Conservation (phyloP, 1,140 invertebrate genomes). For the Drosophila ambigua region DNA sequence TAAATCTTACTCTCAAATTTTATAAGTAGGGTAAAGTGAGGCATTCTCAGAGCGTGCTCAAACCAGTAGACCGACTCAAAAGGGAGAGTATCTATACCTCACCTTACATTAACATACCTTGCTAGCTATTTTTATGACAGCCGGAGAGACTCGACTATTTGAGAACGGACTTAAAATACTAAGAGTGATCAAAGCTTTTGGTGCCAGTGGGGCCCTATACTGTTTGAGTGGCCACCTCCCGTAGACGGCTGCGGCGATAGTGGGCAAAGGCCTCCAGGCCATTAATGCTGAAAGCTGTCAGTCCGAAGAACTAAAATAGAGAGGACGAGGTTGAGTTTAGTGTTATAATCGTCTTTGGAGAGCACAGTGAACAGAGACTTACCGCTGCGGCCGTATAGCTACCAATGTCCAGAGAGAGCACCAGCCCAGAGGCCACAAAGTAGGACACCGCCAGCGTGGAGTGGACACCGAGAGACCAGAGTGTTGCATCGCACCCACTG, state of each 20-base stretch:
- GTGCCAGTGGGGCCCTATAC: constrained; percentile 19
- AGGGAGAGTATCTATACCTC: no score
- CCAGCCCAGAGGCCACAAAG: constrained; percentile 66
- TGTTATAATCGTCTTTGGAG: neutral
- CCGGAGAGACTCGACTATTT: no score
- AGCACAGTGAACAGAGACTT: constrained; percentile 3
- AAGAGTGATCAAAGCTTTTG: neutral
- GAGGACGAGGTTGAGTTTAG: neutral
- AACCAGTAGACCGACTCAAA: no score
- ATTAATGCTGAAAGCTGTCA: constrained; percentile 62
- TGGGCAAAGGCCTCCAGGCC: constrained; percentile 55
- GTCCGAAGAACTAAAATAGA: constrained; percentile 56
- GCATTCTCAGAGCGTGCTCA: no score
- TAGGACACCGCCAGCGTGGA: constrained; percentile 50
- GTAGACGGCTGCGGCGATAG: constrained; percentile 57
- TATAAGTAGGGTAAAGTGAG: no score
- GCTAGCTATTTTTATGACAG: no score
- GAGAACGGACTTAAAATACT: neutral
- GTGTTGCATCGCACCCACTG: constrained; percentile 32
- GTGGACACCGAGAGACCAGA: constrained; percentile 55
- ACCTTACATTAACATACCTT: no score
- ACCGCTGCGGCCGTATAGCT: constrained; percentile 67
- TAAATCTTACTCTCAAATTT: neutral
- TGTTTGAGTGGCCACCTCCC: constrained; percentile 65
- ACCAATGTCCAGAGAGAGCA: constrained; percentile 60